phyloP scores from a whole-genome alignment of 92 coral and sea anemone species.

The Montipora capitata region DNA sequence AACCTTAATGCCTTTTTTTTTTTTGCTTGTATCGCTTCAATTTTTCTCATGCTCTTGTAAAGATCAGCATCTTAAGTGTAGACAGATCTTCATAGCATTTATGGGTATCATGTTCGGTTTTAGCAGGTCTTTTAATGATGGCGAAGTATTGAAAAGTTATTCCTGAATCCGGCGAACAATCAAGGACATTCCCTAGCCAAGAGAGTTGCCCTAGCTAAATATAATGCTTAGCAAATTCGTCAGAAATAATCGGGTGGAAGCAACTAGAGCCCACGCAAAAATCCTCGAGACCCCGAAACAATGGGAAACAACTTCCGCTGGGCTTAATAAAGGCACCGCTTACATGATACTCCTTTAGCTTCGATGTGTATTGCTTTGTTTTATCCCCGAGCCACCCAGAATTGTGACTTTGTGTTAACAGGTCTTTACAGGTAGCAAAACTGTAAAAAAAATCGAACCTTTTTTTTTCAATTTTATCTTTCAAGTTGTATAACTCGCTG shows the following conservation, averaged over 20 bases:
- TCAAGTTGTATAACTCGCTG: too few species aligned
- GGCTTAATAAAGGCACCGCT: too few species aligned
- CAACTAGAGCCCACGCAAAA: constrained; percentile 16
- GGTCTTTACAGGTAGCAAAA: constrained; percentile 38
- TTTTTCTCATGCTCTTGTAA: neutral
- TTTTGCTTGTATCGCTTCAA: neutral
- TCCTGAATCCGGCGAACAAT: neutral
- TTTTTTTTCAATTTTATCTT: neutral
- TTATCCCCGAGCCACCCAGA: constrained; percentile 6
- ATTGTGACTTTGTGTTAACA: constrained; percentile 15
- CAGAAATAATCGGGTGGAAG: neutral
- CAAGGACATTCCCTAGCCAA: neutral
- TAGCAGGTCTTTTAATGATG: too few species aligned
- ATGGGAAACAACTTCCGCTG: constrained; percentile 25
- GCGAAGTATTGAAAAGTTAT: neutral
- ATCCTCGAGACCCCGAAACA: neutral
- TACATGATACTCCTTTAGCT: too few species aligned
- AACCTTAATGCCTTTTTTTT: too few species aligned
- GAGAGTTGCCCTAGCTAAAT: neutral
- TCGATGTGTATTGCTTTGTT: neutral
- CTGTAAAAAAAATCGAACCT: neutral
- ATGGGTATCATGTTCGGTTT: too few species aligned
- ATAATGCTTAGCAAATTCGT: neutral
- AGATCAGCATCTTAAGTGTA: too few species aligned
- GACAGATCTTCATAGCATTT: too few species aligned